phyloP scores from a whole-genome alignment of 2,113 vertebrate genomes.

The Bos indicus region DNA sequence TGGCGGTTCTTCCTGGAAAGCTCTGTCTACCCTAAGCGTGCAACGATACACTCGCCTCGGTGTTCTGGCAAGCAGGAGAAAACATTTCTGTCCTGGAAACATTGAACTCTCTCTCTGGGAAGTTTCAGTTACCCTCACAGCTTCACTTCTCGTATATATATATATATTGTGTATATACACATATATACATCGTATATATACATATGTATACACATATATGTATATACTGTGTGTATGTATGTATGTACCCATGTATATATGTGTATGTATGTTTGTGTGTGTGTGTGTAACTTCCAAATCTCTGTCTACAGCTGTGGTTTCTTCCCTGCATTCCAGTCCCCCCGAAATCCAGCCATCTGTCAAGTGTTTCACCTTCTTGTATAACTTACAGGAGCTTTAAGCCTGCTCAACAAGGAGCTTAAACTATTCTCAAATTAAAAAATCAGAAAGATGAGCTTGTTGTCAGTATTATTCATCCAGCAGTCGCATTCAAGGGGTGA shows the following conservation, averaged over 20 bases:
- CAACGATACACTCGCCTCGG: rapidly evolving
- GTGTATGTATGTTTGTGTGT: neutral
- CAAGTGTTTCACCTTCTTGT: neutral
- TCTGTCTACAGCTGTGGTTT: neutral
- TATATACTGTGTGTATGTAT: too few species aligned
- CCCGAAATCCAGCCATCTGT: neutral
- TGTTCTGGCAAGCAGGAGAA: neutral
- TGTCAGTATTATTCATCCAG: neutral
- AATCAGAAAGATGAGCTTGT: neutral
- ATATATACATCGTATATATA: rapidly evolving
- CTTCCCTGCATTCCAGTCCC: neutral
- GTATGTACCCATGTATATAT: too few species aligned
- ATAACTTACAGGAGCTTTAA: neutral
- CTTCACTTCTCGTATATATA: neutral
- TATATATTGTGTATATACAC: rapidly evolving
- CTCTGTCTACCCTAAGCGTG: neutral
- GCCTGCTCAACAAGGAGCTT: too few species aligned
- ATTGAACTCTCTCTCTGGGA: neutral
- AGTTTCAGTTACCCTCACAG: neutral
- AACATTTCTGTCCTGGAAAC: neutral
- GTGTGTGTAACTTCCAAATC: neutral
- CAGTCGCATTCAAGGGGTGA: neutral
- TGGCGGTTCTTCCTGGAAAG: neutral
- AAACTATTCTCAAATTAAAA: neutral
- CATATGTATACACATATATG: too few species aligned